phyloP scores from a whole-genome alignment of 2,888 invertebrate genomes.

The Trissolcus brochymenae region DNA sequence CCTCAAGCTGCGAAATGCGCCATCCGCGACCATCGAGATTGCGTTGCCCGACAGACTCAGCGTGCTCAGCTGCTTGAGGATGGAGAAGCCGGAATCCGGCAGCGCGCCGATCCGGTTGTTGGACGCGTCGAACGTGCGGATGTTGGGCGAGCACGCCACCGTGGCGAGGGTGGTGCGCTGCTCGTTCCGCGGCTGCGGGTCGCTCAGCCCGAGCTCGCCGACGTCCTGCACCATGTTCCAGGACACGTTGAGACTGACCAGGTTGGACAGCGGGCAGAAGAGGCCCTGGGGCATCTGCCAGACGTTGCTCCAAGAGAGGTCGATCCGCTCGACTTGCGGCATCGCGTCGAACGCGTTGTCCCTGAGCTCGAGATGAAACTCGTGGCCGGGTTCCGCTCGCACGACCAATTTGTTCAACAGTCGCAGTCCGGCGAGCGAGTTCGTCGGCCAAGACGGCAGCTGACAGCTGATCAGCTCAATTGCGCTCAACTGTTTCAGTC shows the following conservation, averaged over 20 bases:
- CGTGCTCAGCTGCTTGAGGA: slow-evolving; percentile 85
- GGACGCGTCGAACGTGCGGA: slow-evolving; percentile 89
- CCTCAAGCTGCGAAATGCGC: slow-evolving; percentile 87
- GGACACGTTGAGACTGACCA: slow-evolving; percentile 89
- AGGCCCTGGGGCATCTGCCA: slow-evolving; percentile 92
- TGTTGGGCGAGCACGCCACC: slow-evolving; percentile 84
- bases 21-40: slow-evolving; percentile 91
- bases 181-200: slow-evolving; percentile 74
- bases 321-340: slow-evolving; percentile 88
- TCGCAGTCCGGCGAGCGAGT: slow-evolving; percentile 86
- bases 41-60: slow-evolving; percentile 92
- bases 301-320: slow-evolving; percentile 91
- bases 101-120: slow-evolving; percentile 90
- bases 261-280: slow-evolving; percentile 88
- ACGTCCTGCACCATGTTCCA: slow-evolving; percentile 92
- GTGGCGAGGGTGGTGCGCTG: slow-evolving; percentile 61
- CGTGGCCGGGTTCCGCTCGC: slow-evolving; percentile 78
- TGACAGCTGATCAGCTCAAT: slow-evolving; percentile 91
- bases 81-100: slow-evolving; percentile 89
- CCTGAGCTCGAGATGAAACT: slow-evolving; percentile 88
- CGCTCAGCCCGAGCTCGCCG: slow-evolving; percentile 89
- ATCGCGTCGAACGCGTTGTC: slow-evolving; percentile 86
- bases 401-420: slow-evolving; percentile 91
- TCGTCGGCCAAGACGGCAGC: slow-evolving; percentile 88
- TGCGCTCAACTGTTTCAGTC: slow-evolving; percentile 87